Evolutionary conservation across 2,888 invertebrate species (phyloP), one percentile per base, ranked within the genome.

Genomic region (Ametastegia equiseti): DNA sequence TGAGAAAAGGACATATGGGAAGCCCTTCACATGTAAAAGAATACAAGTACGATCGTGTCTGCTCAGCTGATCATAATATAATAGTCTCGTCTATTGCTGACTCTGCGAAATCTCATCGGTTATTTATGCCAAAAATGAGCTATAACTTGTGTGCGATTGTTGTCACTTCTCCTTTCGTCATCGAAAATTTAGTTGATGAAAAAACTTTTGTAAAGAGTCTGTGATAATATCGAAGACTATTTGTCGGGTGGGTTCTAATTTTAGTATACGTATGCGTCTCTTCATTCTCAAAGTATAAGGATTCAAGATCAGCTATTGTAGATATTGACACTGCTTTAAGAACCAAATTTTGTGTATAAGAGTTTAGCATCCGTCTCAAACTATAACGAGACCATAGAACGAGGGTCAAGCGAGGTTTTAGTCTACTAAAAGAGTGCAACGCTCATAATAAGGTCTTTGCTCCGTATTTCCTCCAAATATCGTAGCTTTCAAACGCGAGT

Each of bases 341-440:
- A 67, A 67, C 39, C 65, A 67, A 67, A 67, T 67, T 67, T 19
- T n/a, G 65, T 67, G 39, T 67, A n/a, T n/a, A n/a, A 36, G 65
- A 15, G 65, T 39, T 65, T 65, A 39, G 65, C 39, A 65, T 65
- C 15, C 36, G 65, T 15, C 60, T n/a, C 36, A 39, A 36, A 39
- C 36, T 39, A n/a, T n/a, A 39, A 39, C 65, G 19, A 36, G 39
- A 67, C 19, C 39, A 39, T 39, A 36, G 65, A 67, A 67, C 39
- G 65, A 67, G 65, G 65, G 65, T 67, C 65, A 39, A 19, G 65
- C 39, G 19, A 67, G 39, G 39, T 39, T 19, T 67, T 39, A 36
- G 23, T 67, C 7, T 11, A 5, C 39, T 33, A 60, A 60, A 11
- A 60, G 30, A 60, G 60, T 60, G 30, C 27, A 15, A 60, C 60